phyloP scores from a whole-genome alignment of 2,888 invertebrate genomes.

The Coenonympha glycerion region DNA sequence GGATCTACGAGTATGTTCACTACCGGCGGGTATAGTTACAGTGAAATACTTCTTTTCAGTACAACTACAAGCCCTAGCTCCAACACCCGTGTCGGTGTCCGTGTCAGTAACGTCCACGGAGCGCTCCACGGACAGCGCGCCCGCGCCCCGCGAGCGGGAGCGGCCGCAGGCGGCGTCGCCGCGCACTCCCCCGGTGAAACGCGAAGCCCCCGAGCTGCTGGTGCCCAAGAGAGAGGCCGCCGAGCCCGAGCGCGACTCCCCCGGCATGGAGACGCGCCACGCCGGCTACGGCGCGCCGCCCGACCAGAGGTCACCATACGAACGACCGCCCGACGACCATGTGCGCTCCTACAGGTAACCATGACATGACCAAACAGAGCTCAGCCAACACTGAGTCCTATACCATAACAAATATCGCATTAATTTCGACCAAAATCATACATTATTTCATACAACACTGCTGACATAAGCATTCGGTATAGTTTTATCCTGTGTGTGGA shows the following conservation, averaged over 20 bases:
- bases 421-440: too few relatives aligned
- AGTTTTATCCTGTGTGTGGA: too few relatives aligned
- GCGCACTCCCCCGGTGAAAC: constrained; percentile 65
- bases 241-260: constrained; percentile 81
- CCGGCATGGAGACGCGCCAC: constrained; percentile 83
- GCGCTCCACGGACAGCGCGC: constrained; percentile 34
- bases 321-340: constrained; percentile 79
- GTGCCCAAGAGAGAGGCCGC: constrained; percentile 81
- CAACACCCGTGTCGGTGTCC: constrained; percentile 20
- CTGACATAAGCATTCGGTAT: too few relatives aligned
- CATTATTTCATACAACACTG: too few relatives aligned
- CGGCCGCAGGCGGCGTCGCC: constrained; percentile 46
- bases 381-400: too few relatives aligned
- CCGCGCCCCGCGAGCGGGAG: constrained; percentile 35
- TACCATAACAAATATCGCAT: too few relatives aligned
- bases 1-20: too few relatives aligned
- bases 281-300: constrained; percentile 80
- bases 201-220: constrained; percentile 73
- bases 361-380: too few relatives aligned
- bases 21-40: not conserved
- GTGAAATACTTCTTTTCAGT: constrained; percentile 25
- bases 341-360: constrained; percentile 76
- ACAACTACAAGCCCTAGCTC: constrained; percentile 37
- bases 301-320: constrained; percentile 81
- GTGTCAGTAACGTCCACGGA: constrained; percentile 30